phyloP scores from a whole-genome alignment of 1,140 invertebrate genomes.

The Papilio glaucus region DNA sequence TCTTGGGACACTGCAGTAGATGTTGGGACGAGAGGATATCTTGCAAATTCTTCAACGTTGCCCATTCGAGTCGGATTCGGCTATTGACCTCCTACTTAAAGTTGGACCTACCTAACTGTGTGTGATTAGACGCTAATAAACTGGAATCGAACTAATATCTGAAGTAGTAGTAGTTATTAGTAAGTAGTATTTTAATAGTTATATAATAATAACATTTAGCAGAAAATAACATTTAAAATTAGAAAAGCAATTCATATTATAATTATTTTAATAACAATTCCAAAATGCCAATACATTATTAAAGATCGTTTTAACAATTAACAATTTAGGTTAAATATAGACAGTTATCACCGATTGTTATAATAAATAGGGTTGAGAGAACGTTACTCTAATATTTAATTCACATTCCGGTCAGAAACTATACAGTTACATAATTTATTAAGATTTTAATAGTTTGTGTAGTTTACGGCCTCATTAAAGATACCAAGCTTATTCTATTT shows the following conservation, averaged over 20 bases:
- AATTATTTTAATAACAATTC: not conserved
- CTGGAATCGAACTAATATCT: too few relatives aligned
- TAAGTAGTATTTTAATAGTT: too few relatives aligned
- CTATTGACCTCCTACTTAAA: too few relatives aligned
- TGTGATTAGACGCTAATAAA: too few relatives aligned
- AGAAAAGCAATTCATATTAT: not conserved
- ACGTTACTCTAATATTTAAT: conserved; percentile 27
- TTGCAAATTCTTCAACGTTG: too few relatives aligned
- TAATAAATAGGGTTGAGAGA: conserved; percentile 22
- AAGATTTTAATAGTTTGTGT: conserved; percentile 15
- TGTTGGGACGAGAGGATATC: too few relatives aligned
- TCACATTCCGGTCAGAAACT: conserved; percentile 25
- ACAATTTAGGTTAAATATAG: not conserved
- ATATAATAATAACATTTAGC: too few relatives aligned
- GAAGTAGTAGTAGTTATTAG: too few relatives aligned
- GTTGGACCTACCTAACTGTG: too few relatives aligned
- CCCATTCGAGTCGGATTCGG: too few relatives aligned
- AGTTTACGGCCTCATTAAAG: conserved; percentile 28
- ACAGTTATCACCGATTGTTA: not conserved
- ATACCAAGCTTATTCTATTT: conserved; percentile 53
- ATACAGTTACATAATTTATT: conserved; percentile 32
- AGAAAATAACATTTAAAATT: too few relatives aligned
- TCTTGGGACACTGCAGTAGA: too few relatives aligned
- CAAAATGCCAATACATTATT: not conserved
- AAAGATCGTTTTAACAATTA: not conserved